Evolutionary conservation across 2,113 vertebrate species (phyloP).

Genomic region (Brachyhypopomus gauderio): DNA sequence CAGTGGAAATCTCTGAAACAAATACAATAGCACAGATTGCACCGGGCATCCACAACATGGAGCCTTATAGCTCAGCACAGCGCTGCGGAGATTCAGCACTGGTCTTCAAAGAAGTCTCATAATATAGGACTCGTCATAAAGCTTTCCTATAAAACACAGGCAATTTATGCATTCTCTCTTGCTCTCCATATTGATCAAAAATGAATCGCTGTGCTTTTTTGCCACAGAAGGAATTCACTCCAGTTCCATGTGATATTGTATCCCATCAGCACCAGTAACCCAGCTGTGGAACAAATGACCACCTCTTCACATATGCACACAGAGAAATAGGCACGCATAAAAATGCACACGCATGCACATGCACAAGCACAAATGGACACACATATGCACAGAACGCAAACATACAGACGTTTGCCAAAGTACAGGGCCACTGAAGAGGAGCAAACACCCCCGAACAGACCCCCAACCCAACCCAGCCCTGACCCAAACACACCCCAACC

Average conservation of each 20-base stretch:
- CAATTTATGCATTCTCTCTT: not conserved
- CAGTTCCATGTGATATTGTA: not conserved
- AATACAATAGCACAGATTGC: conserved; percentile 43
- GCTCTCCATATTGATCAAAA: not conserved
- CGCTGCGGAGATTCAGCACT: not conserved
- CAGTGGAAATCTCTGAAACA: conserved; percentile 42
- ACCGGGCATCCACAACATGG: not conserved
- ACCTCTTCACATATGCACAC: conserved; percentile 57
- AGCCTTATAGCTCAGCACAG: not conserved
- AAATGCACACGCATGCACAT: not conserved
- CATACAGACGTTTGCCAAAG: too few species aligned
- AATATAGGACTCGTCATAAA: not conserved
- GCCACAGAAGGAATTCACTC: not conserved
- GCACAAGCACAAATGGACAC: not conserved
- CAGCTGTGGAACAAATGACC: not conserved
- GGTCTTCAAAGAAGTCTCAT: not conserved
- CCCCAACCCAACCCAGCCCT: not conserved
- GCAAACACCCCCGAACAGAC: too few species aligned
- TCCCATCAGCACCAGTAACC: not conserved
- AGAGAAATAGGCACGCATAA: conserved; percentile 1
- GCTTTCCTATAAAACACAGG: not conserved
- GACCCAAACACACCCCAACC: not conserved
- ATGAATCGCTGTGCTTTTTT: not conserved
- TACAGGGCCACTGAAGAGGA: too few species aligned
- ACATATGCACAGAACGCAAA: too few species aligned